These are phyloP conservation scores for Metellina segmentata DNA, from an alignment of 2,888 invertebrate species.

Conservation along the genomic window DNA sequence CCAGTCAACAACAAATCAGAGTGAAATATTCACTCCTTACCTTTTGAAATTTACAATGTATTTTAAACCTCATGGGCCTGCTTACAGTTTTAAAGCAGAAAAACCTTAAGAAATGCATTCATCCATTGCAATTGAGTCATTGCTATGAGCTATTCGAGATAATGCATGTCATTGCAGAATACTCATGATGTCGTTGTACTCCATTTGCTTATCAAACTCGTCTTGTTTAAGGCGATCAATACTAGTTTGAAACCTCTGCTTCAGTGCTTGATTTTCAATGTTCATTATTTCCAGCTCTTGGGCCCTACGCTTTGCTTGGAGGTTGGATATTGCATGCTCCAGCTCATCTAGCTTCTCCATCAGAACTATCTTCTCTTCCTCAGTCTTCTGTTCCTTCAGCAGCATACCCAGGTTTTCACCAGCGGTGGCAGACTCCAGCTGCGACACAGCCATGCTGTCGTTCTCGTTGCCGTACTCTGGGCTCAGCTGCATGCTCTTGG, in stretches of 20 bases:
- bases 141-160: too few species aligned
- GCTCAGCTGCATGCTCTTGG: constrained; percentile 82
- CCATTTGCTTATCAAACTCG: constrained; percentile 83
- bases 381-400: constrained; percentile 69
- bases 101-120: too few species aligned
- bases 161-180: too few species aligned
- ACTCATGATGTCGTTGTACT: constrained; percentile 77
- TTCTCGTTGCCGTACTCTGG: constrained; percentile 71
- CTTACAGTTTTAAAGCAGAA: too few species aligned
- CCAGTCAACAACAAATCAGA: too few species aligned
- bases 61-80: too few species aligned
- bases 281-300: constrained; percentile 91
- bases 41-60: too few species aligned
- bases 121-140: too few species aligned
- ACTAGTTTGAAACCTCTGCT: too few species aligned
- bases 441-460: constrained; percentile 72
- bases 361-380: constrained; percentile 79
- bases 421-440: constrained; percentile 71
- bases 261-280: constrained; percentile 92
- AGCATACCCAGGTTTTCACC: constrained; percentile 67
- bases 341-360: constrained; percentile 86
- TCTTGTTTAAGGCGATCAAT: constrained; percentile 88
- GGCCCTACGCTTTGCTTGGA: constrained; percentile 87
- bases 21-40: too few species aligned
- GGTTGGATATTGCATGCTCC: constrained; percentile 87